These are phyloP conservation scores for Drosophila triauraria DNA, from an alignment of 1,140 invertebrate species.

Conservation along the genomic window DNA sequence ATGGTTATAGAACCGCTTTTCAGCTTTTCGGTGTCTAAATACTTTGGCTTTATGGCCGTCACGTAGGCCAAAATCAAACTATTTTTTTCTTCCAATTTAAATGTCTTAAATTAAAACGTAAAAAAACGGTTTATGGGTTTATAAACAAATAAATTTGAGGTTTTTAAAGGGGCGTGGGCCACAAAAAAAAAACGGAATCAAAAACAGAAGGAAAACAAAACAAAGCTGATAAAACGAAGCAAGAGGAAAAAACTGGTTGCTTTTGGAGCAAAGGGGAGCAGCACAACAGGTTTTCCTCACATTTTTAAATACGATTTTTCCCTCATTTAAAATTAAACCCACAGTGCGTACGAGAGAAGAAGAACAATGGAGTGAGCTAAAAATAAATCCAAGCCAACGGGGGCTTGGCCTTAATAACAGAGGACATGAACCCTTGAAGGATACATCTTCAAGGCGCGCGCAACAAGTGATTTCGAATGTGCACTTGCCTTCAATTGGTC, in stretches of 20 bases:
- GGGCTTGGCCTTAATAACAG: conserved; percentile 28
- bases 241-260: conserved; percentile 63
- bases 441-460: neutral
- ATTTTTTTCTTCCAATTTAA: conserved; percentile 39
- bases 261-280: conserved; percentile 11
- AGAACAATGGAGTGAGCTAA: conserved; percentile 39
- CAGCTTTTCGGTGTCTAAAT: conserved; percentile 16
- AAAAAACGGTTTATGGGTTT: conserved; percentile 46
- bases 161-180: conserved; percentile 38
- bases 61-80: conserved; percentile 60
- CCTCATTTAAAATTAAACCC: conserved; percentile 34
- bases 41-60: conserved; percentile 36
- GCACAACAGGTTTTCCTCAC: conserved; percentile 42
- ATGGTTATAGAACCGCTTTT: conserved; percentile 60
- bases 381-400: conserved; percentile 23
- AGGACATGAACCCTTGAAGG: conserved; percentile 8
- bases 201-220: conserved; percentile 40
- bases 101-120: conserved; percentile 50
- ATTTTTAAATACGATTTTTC: conserved; percentile 31
- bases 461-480: conserved; percentile 29
- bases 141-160: conserved; percentile 36
- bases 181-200: conserved; percentile 26
- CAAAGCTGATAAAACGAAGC: conserved; percentile 43
- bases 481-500: neutral
- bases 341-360: conserved; percentile 33